Base-by-base conservation (phyloP, 1,140 invertebrate species). In the Drosophila murphyi region DNA sequence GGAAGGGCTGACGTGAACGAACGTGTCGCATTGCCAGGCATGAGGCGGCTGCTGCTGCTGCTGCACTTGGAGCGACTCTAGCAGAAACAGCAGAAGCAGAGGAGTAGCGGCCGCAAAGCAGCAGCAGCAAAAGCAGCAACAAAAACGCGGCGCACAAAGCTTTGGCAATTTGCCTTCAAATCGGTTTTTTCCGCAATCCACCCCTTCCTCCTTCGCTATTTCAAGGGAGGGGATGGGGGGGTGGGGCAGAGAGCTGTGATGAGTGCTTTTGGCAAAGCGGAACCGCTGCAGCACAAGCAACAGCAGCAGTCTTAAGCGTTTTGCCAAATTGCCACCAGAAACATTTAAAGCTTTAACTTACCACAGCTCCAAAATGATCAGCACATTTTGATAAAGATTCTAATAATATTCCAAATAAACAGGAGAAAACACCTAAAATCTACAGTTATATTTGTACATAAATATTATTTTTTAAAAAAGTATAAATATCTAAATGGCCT, bases 131-230 rank as follows among this genome's bases (percentile, higher is more conserved):
- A 55, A 64, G 29, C 72, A 68, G 48, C 71, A 75, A 54, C 47
- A 59, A 54, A 60, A 59, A 41, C 55, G 70, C 64, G 12, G n/a
- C 35, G 62, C 78, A 80, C 82, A 87, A 87, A 87, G 76, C 83
- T 83, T 87, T 87, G 83, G 83, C 83, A 82, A 87, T 87, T 80
- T 88, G 80, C 80, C 85, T 82, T 74, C 62, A 73, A 82, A 80
- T 82, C 64, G 55, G 29, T 45, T 55, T 43, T 65, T 72, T 61
- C 39, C n/a, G 28, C 20, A 20, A 20, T 20, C 20, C 20, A 20
- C 20, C 20, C 20, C 20, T 20, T 20, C 1, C 20, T 2, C 20
- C 20, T 20, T 1, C 20, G 1, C 20, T 1, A 1, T 20, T 20
- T 57, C 54, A 76, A 76, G 57, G 37, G 37, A 7, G 35, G 5